These are phyloP conservation scores for Drosophila novamexicana DNA, from an alignment of 1,140 invertebrate genomes.

Conservation along the genomic window DNA sequence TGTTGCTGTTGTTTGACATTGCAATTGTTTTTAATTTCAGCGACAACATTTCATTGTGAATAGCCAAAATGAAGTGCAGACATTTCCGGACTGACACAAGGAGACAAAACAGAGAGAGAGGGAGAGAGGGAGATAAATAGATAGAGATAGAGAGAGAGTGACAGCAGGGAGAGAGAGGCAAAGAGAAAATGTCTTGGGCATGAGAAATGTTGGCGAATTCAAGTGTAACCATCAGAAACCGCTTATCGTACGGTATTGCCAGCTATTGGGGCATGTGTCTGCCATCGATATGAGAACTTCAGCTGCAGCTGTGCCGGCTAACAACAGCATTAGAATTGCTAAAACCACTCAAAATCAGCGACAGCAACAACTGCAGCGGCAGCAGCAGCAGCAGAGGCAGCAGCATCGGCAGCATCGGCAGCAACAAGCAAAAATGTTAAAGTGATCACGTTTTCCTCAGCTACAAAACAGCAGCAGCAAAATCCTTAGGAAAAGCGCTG, in stretches of 20 bases:
- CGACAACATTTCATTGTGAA: conserved; percentile 43
- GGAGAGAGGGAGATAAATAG: neutral
- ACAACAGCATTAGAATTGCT: conserved; percentile 78
- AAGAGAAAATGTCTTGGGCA: conserved; percentile 1
- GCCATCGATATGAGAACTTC: conserved; percentile 51
- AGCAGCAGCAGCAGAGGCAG: conserved; percentile 28
- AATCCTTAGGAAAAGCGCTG: conserved; percentile 58
- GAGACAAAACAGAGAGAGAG: neutral
- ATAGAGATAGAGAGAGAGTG: neutral
- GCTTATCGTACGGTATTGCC: conserved; percentile 64
- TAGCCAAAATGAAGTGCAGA: conserved; percentile 40
- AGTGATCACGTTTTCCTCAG: conserved; percentile 78
- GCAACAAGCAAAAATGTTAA: conserved; percentile 79
- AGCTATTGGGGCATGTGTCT: conserved; percentile 48
- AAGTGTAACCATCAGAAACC: conserved; percentile 44
- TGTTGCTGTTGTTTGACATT: conserved; percentile 51
- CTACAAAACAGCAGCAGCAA: conserved; percentile 42
- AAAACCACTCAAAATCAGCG: conserved; percentile 75
- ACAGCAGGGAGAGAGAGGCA: neutral
- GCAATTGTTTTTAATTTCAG: conserved; percentile 68
- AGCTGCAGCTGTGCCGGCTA: conserved; percentile 35
- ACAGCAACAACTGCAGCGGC: conserved; percentile 41
- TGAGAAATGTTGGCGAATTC: conserved; percentile 47
- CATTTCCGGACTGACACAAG: conserved; percentile 51
- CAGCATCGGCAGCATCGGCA: conserved; percentile 58